Base-by-base conservation (phyloP, 2,113 vertebrate genomes). In the Budorcas taxicolor region DNA sequence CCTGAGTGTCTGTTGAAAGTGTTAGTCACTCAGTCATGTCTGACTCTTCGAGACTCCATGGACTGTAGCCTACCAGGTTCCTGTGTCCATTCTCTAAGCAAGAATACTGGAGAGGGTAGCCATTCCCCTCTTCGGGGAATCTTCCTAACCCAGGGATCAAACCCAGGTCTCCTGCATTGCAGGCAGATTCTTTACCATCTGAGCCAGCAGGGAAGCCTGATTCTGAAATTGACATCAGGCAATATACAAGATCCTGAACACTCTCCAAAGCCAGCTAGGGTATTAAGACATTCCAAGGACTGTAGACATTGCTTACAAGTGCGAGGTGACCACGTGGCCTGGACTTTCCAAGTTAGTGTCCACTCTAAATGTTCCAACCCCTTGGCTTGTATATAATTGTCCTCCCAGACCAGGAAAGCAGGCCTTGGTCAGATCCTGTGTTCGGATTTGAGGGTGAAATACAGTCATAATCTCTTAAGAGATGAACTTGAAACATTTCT, bases 401-500 rank as follows among this genome's bases (percentile, higher is more conserved):
- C 2, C 36, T 78, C 52, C 14, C 15, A n/a, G 62, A 3, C 31
- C 71, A 23, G 53, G 57, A 50, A 57, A 10, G 2, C 3, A 17
- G 29, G 36, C 16, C 7, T 45, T 0, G 9, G 11, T 88, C 31
- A 43, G 5, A 21, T 4, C 33, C 0, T 0, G 6, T 62, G 36
- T 83, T 17, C 19, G 5, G 67, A 84, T 12, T 14, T 47, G 3
- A 52, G 19, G 50, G 17, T 57, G 6, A 58, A 21, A 16, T 6
- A 19, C 3, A 16, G 29, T 21, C 36, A 8, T 11, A 5, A 7
- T 27, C 27, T 36, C 15, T 55, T 85, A 43, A 27, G 11, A 84
- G 19, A 47, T 14, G 16, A 40, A 45, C 36, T 11, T 53, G 0
- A 60, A 43, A 43, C 8, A 6, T 47, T 27, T 76, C 36, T 57